Evolutionary conservation across 1,140 invertebrate genomes (phyloP), one percentile per base, ranked within the genome.

Genomic region (Brachionus rubens): DNA sequence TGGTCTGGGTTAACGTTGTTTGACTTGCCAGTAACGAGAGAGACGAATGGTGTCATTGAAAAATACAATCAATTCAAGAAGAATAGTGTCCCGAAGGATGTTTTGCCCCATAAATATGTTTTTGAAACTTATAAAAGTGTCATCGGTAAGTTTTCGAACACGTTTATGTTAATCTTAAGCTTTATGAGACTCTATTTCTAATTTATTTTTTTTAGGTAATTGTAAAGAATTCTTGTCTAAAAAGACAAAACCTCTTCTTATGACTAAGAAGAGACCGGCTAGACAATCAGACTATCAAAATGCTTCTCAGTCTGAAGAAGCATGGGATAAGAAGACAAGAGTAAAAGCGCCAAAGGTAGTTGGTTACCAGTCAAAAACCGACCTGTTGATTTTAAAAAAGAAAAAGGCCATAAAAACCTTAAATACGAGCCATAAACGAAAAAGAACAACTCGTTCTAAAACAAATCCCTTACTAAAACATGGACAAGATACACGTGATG

Each of bases 101-200:
- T 62, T 62, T 62, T 62, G 40, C 30, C 56, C 36, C 56, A 62
- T 40, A 62, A 62, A 19, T 62, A 62, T 19, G 56, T 62, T 62
- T 62, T 62, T 62, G 56, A 62, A 19, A 62, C 56, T 40, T 62
- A 62, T 62, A 62, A 36, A 62, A 62, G 56, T 62, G 56, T 62
- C n/a, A 62, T 62, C 21, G 56, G 56, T 62, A 40, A 19, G 56
- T 40, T 19, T 40, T 62, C n/a, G n/a, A n/a, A n/a, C n/a, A n/a
- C n/a, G n/a, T 62, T 62, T 62, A 40, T 62, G 16, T 19, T 3
- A 40, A 40, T 62, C 33, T 62, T 40, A 62, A 40, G 40, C 16
- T 40, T n/a, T 62, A n/a, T n/a, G n/a, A n/a, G 33, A 40, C 40
- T 62, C 40, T 40, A 62, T n/a, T 62, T 19, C 16, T 62, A n/a